Evolutionary conservation across 2,888 invertebrate genomes (phyloP).

Genomic region (Drosophila monieri): DNA sequence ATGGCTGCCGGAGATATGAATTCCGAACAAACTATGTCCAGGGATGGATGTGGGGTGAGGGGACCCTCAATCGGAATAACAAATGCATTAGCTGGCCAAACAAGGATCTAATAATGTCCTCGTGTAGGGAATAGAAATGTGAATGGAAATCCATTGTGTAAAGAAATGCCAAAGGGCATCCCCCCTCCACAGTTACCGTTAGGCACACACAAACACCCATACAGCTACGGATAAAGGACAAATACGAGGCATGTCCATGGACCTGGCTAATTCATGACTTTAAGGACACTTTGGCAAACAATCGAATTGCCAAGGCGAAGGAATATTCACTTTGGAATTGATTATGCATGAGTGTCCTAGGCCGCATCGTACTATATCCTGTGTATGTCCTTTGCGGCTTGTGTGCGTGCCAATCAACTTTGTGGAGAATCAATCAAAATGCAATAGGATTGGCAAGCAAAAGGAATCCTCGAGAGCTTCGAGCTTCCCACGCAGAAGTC

Average conservation of each 20-base stretch:
- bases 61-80: conserved; percentile 44
- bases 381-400: conserved; percentile 9
- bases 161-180: conserved; percentile 8
- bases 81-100: conserved; percentile 46
- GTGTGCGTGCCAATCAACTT: conserved; percentile 56
- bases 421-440: conserved; percentile 66
- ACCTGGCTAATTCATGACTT: conserved; percentile 71
- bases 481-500: conserved; percentile 15
- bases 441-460: conserved; percentile 61
- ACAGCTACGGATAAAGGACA: conserved; percentile 27
- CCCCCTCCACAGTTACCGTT: conserved; percentile 67
- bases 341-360: conserved; percentile 54
- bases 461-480: conserved; percentile 13
- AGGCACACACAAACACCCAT: conserved; percentile 20
- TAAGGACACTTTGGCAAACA: conserved; percentile 65
- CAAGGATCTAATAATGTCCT: conserved; percentile 51
- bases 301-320: conserved; percentile 43
- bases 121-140: conserved; percentile 3
- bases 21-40: conserved; percentile 6
- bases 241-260: conserved; percentile 50
- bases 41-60: conserved; percentile 5
- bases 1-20: conserved; percentile 37
- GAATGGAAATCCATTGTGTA: conserved; percentile 19
- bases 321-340: conserved; percentile 55
- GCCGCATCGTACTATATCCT: background rate